Evolutionary conservation across 2,113 vertebrate species (phyloP).

Genomic region (Rhynchomys soricoides): DNA sequence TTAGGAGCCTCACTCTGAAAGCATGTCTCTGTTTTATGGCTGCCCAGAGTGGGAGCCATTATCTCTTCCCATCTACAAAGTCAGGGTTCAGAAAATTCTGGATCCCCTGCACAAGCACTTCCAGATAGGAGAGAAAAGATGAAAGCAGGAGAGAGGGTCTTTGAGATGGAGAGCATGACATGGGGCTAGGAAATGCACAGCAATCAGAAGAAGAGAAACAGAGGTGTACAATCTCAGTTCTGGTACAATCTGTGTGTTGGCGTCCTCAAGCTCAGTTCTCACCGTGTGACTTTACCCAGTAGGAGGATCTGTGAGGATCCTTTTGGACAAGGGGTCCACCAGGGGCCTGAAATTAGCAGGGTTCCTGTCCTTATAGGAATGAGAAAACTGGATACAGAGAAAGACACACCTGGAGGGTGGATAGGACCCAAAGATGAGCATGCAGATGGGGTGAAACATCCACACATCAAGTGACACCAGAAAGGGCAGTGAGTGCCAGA

Average conservation of each 20-base stretch:
- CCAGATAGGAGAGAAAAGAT: neutral
- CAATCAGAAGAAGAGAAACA: neutral
- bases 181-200: neutral
- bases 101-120: neutral
- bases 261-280: neutral
- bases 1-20: neutral
- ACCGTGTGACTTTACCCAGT: neutral
- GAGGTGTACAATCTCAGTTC: accelerated
- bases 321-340: neutral
- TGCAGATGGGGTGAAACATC: accelerated
- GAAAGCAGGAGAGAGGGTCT: neutral
- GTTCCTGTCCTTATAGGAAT: neutral
- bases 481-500: accelerated
- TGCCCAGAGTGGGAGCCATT: accelerated
- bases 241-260: accelerated
- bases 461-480: neutral
- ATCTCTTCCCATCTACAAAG: no score
- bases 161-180: neutral
- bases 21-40: accelerated
- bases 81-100: neutral
- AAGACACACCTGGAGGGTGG: neutral
- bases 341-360: neutral
- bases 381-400: accelerated
- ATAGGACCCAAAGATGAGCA: accelerated
- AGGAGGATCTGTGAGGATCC: accelerated